Evolutionary conservation across 2,797 vertebrate species (phyloP).

Genomic region (Myioborus melanocephalus): DNA sequence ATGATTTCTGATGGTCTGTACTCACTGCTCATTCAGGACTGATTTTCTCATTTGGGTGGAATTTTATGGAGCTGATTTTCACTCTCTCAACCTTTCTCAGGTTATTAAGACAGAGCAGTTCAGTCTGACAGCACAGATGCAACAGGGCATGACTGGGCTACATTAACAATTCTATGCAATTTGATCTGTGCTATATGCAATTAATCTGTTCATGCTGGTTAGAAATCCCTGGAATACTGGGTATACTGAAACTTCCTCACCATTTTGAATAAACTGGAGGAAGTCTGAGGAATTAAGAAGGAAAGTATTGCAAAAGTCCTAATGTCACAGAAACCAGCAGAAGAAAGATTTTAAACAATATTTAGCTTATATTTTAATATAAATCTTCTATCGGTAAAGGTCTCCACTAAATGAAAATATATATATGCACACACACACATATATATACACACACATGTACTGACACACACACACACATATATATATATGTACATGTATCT

Average conservation of each 20-base stretch:
- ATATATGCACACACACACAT: rapidly evolving
- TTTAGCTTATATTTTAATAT: background rate
- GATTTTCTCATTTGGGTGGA: slow-evolving; percentile 45
- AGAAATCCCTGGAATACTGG: background rate
- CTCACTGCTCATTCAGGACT: background rate
- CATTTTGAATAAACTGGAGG: background rate
- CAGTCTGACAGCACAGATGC: background rate
- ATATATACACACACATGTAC: rapidly evolving
- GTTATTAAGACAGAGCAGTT: slow-evolving; percentile 10
- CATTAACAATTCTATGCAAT: background rate
- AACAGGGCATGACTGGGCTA: background rate
- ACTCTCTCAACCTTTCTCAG: background rate
- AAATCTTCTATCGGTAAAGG: background rate
- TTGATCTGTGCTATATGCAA: background rate
- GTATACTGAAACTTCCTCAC: background rate
- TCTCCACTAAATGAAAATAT: background rate
- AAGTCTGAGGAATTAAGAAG: background rate
- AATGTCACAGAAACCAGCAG: background rate
- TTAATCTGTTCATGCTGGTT: background rate
- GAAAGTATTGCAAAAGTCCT: background rate
- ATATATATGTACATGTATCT: background rate
- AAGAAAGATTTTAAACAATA: background rate
- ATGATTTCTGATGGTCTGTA: slow-evolving; percentile 36
- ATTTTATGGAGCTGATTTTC: slow-evolving; percentile 20
- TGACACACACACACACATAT: rapidly evolving